Conservation (phyloP, 2,888 invertebrate genomes). For the Cheilosia scutellata region DNA sequence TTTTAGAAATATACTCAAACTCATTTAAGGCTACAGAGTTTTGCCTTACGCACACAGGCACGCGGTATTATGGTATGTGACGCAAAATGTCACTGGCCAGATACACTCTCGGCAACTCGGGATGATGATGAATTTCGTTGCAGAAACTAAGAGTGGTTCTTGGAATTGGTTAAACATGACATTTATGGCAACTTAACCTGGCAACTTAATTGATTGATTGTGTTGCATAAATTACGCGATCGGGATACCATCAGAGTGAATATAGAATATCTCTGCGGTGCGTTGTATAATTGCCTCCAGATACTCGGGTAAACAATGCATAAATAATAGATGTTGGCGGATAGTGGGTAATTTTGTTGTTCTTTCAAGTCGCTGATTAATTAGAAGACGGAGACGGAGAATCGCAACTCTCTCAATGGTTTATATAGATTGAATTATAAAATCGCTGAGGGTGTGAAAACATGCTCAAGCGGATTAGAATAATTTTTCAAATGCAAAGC, state of each 20-base stretch:
- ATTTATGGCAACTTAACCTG: conserved; percentile 71
- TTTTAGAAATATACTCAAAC: conserved; percentile 47
- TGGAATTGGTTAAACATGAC: conserved; percentile 67
- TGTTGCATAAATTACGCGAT: conserved; percentile 67
- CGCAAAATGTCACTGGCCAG: conserved; percentile 46
- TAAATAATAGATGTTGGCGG: conserved; percentile 1
- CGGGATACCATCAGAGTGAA: conserved; percentile 5
- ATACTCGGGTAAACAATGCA: conserved; percentile 20
- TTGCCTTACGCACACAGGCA: conserved; percentile 10
- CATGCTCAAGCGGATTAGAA: conserved; percentile 49
- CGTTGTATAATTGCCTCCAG: conserved; percentile 26
- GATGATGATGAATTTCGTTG: conserved; percentile 64
- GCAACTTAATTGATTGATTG: conserved; percentile 74
- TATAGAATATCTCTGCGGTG: conserved; percentile 14
- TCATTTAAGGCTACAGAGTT: conserved; percentile 45
- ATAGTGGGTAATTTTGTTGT: not conserved
- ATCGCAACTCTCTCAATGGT: not conserved
- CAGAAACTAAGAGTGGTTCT: conserved; percentile 71
- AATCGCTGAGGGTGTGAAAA: conserved; percentile 54
- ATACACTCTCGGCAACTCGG: not conserved
- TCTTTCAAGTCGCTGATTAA: conserved; percentile 1
- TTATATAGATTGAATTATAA: conserved; percentile 8
- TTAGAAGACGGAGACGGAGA: not conserved
- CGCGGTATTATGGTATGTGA: conserved; percentile 9
- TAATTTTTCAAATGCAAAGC: conserved; percentile 53